Evolutionary conservation across 2,888 invertebrate genomes (phyloP).

Genomic region (Lomographa bimaculata): DNA sequence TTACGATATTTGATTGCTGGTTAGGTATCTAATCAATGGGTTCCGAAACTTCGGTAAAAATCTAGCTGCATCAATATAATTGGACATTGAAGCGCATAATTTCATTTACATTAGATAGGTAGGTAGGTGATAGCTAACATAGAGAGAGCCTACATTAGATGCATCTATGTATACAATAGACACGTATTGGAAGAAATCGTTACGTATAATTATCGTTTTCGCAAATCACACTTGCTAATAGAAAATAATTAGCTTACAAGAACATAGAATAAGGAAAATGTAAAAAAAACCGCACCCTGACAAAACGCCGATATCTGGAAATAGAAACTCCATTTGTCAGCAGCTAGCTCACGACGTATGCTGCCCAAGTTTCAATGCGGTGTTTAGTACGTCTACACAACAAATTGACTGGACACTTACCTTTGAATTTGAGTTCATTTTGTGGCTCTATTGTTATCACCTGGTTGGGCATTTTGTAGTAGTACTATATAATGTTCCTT

Average conservation of each 20-base stretch:
- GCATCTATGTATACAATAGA: no score
- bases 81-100: constrained; percentile 15
- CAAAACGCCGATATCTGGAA: constrained; percentile 80
- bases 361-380: constrained; percentile 65
- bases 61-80: constrained; percentile 19
- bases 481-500: constrained; percentile 52
- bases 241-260: constrained; percentile 14
- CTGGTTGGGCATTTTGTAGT: constrained; percentile 86
- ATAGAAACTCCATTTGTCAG: constrained; percentile 83
- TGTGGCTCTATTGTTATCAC: constrained; percentile 94
- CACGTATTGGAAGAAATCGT: constrained; percentile 5
- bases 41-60: no score
- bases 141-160: no score
- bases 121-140: no score
- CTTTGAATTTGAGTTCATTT: constrained; percentile 94
- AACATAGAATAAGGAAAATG: constrained; percentile 41
- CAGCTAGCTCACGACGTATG: constrained; percentile 71
- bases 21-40: no score
- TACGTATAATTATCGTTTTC: constrained; percentile 15
- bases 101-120: constrained; percentile 9
- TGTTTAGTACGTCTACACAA: constrained; percentile 32
- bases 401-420: constrained; percentile 82
- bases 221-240: constrained; percentile 9
- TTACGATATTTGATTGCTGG: no score
- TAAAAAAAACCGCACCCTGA: constrained; percentile 76